Evolutionary conservation across 2,888 invertebrate species (phyloP).

Genomic region (Acanthacorydalis orientalis): DNA sequence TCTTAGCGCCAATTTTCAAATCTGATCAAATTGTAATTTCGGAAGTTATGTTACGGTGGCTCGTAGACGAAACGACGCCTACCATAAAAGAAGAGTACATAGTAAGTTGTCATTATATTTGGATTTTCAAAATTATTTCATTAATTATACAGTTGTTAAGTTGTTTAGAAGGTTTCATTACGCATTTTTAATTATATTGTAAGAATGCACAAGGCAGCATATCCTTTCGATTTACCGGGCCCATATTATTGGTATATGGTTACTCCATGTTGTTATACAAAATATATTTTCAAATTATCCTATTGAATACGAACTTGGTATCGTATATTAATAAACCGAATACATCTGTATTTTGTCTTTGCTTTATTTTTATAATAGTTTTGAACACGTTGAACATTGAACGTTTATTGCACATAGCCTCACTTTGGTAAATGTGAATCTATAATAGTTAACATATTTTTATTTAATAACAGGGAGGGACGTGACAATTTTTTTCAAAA

Average conservation of each 20-base stretch:
- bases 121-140: too few species aligned
- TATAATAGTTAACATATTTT: neutral
- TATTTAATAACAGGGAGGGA: slow-evolving; percentile 12
- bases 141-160: neutral
- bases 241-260: slow-evolving; percentile 6
- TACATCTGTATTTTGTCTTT: neutral
- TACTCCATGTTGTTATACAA: slow-evolving; percentile 4
- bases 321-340: neutral
- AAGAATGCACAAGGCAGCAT: slow-evolving; percentile 2
- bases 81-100: slow-evolving; percentile 10
- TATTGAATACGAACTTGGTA: neutral
- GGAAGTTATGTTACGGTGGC: neutral
- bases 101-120: slow-evolving; percentile 10
- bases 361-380: neutral
- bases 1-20: neutral
- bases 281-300: neutral
- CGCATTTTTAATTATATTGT: neutral
- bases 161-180: neutral
- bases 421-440: too few species aligned
- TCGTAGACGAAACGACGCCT: slow-evolving; percentile 11
- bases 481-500: slow-evolving; percentile 29
- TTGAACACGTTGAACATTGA: too few species aligned
- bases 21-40: neutral
- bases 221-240: slow-evolving; percentile 3
- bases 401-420: too few species aligned